Percentiles rank a stretch among this genome's conserved stretches.
Conservation (phyloP, 2,888 invertebrate genomes). For the Xestia ashworthii region DNA sequence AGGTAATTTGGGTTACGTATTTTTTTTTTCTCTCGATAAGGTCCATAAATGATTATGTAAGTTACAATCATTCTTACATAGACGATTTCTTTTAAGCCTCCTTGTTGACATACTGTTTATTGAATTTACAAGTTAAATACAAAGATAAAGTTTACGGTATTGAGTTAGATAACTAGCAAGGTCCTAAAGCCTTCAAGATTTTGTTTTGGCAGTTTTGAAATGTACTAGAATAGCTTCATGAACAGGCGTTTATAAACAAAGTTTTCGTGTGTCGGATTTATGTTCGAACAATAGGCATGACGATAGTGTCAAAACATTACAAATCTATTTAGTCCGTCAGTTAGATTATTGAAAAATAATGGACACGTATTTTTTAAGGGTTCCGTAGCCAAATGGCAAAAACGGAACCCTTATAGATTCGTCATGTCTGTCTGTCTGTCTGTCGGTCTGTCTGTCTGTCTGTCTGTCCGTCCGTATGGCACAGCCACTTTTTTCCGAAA, state of each 20-base stretch:
- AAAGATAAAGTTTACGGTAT: constrained; percentile 2
- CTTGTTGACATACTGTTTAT: neutral
- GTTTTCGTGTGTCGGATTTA: constrained; percentile 7
- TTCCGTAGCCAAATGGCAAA: too few relatives aligned
- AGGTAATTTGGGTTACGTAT: constrained; percentile 2
- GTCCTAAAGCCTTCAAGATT: neutral
- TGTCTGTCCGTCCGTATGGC: too few relatives aligned
- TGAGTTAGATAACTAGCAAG: constrained; percentile 11
- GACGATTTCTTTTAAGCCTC: neutral
- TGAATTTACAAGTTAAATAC: neutral
- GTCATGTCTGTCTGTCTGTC: too few relatives aligned
- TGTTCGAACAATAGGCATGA: neutral
- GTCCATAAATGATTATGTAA: too few relatives aligned
- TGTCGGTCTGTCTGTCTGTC: too few relatives aligned
- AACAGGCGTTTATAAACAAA: constrained; percentile 20
- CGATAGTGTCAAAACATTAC: too few relatives aligned
- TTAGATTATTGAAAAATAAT: too few relatives aligned
- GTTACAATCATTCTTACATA: constrained; percentile 5
- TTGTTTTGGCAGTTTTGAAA: constrained; percentile 39
- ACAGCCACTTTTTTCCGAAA: too few relatives aligned
- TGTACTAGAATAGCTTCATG: constrained; percentile 17
- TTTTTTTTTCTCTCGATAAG: constrained; percentile 19
- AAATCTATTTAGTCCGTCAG: too few relatives aligned
- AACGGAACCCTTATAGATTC: too few relatives aligned
- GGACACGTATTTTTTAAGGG: too few relatives aligned